Percentiles rank a stretch among this genome's conserved stretches.
Evolutionary conservation across 2,888 invertebrate species (phyloP).

Genomic region (Caenorhabditis japonica): DNA sequence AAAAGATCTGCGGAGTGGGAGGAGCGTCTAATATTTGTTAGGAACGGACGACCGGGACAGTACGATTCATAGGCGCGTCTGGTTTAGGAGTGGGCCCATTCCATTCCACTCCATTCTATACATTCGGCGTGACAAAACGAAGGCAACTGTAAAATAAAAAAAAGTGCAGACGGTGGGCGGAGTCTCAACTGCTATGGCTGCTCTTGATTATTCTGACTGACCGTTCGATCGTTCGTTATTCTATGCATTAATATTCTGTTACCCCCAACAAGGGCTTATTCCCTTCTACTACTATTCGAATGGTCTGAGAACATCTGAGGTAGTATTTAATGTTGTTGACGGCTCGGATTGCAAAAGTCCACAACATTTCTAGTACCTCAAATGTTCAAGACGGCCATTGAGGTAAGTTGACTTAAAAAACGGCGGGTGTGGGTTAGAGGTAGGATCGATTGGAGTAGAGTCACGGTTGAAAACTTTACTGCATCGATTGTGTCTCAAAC

Average conservation of each 20-base stretch:
- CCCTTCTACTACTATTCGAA: constrained; percentile 7
- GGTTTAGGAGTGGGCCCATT: constrained; percentile 19
- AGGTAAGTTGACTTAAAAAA: neutral
- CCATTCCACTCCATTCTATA: too few species aligned
- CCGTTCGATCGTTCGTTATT: constrained; percentile 2
- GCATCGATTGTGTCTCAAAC: neutral
- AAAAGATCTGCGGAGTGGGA: constrained; percentile 18
- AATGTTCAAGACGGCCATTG: constrained; percentile 13
- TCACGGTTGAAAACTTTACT: neutral
- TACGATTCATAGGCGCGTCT: constrained; percentile 30
- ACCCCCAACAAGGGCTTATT: too few species aligned
- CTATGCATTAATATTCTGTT: too few species aligned
- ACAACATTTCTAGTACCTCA: constrained; percentile 51
- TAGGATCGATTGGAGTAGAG: neutral
- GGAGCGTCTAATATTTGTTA: constrained; percentile 40
- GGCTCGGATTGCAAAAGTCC: constrained; percentile 1
- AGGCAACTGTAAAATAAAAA: constrained; percentile 23
- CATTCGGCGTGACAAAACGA: constrained; percentile 43
- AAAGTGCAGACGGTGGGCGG: constrained; percentile 20
- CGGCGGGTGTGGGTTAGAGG: constrained; percentile 2
- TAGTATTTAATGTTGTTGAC: constrained; percentile 59
- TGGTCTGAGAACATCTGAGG: constrained; percentile 46
- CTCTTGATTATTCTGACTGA: constrained; percentile 29
- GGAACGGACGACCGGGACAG: constrained; percentile 19
- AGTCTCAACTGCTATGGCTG: neutral